These are phyloP conservation scores for Caradrina clavipalpis DNA, from an alignment of 2,888 invertebrate genomes.

Conservation along the genomic window DNA sequence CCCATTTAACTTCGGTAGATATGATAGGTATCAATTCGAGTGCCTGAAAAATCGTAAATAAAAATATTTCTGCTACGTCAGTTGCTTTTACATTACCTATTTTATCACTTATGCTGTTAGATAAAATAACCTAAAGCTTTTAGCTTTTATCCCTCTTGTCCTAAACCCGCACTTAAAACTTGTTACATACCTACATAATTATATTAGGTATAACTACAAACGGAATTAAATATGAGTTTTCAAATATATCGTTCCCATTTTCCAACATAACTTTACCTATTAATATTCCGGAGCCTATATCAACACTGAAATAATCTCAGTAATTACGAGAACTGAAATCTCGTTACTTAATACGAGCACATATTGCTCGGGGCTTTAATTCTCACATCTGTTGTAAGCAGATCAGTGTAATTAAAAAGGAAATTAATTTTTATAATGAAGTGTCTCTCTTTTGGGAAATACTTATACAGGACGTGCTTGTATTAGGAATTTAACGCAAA, in stretches of 20 bases:
- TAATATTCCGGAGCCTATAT: conserved; percentile 14
- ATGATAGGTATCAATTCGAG: too few relatives aligned
- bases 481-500: too few relatives aligned
- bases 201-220: not conserved
- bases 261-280: conserved; percentile 9
- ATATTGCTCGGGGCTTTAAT: conserved; percentile 14
- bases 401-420: conserved; percentile 29
- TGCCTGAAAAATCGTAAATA: too few relatives aligned
- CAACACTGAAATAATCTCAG: conserved; percentile 33
- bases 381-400: conserved; percentile 23
- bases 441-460: not conserved
- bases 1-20: too few relatives aligned
- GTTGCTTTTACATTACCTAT: conserved; percentile 1
- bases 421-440: conserved; percentile 16
- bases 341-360: conserved; percentile 29
- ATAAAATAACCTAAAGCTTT: conserved; percentile 39
- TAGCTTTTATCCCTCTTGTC: conserved; percentile 22
- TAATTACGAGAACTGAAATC: conserved; percentile 42
- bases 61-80: conserved; percentile 8
- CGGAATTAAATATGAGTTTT: not conserved
- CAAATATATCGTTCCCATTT: not conserved
- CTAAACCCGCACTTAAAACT: conserved; percentile 15
- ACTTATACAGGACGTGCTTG: not conserved
- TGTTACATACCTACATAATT: not conserved
- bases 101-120: conserved; percentile 13